Conservation (phyloP, 2,797 vertebrate genomes). For the Poeciliopsis infans region DNA sequence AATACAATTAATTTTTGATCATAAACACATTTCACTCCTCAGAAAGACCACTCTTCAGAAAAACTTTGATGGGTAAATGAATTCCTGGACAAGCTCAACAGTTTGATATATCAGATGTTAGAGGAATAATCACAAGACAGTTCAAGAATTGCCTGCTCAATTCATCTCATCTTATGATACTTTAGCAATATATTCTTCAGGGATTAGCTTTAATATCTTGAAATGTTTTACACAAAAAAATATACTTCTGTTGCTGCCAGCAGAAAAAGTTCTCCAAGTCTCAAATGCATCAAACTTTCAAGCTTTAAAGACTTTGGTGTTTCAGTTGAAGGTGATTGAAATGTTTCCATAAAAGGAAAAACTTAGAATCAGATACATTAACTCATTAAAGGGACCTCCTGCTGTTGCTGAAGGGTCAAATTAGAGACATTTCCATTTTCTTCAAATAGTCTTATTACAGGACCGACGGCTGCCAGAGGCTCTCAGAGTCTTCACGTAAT, state of each 20-base stretch:
- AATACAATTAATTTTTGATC: not conserved
- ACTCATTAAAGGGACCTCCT: slow-evolving; percentile 47
- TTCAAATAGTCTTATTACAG: slow-evolving; percentile 81
- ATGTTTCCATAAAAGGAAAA: slow-evolving; percentile 71
- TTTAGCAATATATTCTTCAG: slow-evolving; percentile 9
- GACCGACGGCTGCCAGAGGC: slow-evolving; percentile 73
- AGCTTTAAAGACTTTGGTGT: slow-evolving; percentile 61
- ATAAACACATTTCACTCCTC: not conserved
- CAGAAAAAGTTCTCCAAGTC: slow-evolving; percentile 58
- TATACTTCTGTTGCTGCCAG: slow-evolving; percentile 43
- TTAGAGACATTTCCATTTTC: slow-evolving; percentile 81
- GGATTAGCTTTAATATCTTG: slow-evolving; percentile 30
- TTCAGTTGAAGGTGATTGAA: slow-evolving; percentile 74
- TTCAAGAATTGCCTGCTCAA: not conserved
- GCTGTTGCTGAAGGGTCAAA: slow-evolving; percentile 69
- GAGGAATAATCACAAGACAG: not conserved
- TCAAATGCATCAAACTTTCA: slow-evolving; percentile 71
- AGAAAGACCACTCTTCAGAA: not conserved
- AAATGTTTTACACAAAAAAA: slow-evolving; percentile 34
- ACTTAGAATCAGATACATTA: slow-evolving; percentile 51
- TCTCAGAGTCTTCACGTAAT: slow-evolving; percentile 74
- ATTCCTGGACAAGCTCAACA: not conserved
- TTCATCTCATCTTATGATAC: not conserved
- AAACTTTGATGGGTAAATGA: not conserved
- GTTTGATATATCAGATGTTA: not conserved